Evolutionary conservation across 2,888 invertebrate genomes (phyloP), one percentile per base, ranked within the genome.

Genomic region (Heteromurus nitidus): DNA sequence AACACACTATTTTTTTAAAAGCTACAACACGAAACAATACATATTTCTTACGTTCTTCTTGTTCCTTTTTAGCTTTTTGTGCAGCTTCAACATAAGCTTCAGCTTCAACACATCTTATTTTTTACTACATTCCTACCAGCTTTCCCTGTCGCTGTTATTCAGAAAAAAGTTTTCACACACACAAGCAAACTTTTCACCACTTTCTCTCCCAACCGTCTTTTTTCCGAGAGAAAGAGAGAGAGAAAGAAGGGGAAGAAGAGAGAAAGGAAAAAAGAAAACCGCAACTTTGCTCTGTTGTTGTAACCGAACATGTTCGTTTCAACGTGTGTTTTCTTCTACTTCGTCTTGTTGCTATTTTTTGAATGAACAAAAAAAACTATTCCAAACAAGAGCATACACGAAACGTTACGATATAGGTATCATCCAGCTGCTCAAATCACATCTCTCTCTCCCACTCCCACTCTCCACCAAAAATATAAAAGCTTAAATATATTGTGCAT

Each of bases 201-300:
- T 50, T 50, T 7, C 50, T 30, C 30, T 62, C 22, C 30, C 62
- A 20, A 11, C 30, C 18, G 9, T 62, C 16, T 62, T 62, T n/a
- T 55, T 55, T 30, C 18, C 22, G 20, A 22, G 1, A 20, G 50
- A 28, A 50, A 36, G 42, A 44, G 16, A 60, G 60, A 16, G n/a
- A n/a, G n/a, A n/a, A 24, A 44, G 65, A 42, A 16, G 31, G 30
- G 16, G 3, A n/a, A n/a, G 30, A n/a, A n/a, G 20, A 53, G 20
- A 53, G 53, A 53, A 50, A n/a, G 36, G 36, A 36, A 13, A 36
- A 36, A n/a, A n/a, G n/a, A 53, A 60, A 62, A 62, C 31, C 31
- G 31, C 62, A 62, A 62, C 62, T 62, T 62, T 62, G 30, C 31
- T 62, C 18, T 30, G 31, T 62, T 62, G 3, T 62, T 55, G 55